Conservation (phyloP, 2,888 invertebrate genomes). For the Cantharis rustica region DNA sequence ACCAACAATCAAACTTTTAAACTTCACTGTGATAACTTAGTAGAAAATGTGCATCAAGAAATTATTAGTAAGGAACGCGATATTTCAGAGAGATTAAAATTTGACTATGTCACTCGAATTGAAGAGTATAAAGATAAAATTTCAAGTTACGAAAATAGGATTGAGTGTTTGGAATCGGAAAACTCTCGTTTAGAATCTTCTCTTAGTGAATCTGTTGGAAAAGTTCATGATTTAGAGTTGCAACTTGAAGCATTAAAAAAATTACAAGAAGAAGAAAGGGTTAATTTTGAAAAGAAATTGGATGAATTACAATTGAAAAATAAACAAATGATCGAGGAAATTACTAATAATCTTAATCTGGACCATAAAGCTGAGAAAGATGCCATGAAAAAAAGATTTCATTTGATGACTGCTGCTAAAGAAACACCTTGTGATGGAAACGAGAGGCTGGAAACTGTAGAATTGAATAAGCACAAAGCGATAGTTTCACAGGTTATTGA, state of each 20-base stretch:
- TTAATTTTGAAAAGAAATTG: slow-evolving; percentile 55
- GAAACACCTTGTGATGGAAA: slow-evolving; percentile 79
- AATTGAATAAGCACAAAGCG: slow-evolving; percentile 67
- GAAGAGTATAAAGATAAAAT: background rate
- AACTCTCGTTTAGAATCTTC: slow-evolving; percentile 14
- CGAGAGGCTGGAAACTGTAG: slow-evolving; percentile 59
- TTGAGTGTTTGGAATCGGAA: background rate
- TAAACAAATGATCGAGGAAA: slow-evolving; percentile 63
- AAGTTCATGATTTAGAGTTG: slow-evolving; percentile 38
- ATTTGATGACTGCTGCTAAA: slow-evolving; percentile 64
- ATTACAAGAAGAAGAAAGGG: slow-evolving; percentile 47
- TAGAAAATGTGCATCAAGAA: background rate
- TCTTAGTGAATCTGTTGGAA: slow-evolving; percentile 37
- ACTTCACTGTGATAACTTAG: background rate
- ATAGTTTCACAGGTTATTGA: slow-evolving; percentile 71
- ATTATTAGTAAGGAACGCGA: background rate
- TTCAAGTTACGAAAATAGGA: background rate
- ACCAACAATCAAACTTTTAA: background rate
- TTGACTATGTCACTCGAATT: background rate
- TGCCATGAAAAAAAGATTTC: slow-evolving; percentile 73
- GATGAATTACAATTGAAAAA: slow-evolving; percentile 56
- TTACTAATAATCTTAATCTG: slow-evolving; percentile 70
- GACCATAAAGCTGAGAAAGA: slow-evolving; percentile 81
- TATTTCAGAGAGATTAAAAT: background rate
- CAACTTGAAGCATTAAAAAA: slow-evolving; percentile 47